Base-by-base conservation (phyloP, 2,113 vertebrate genomes). In the Lasiurus cinereus region DNA sequence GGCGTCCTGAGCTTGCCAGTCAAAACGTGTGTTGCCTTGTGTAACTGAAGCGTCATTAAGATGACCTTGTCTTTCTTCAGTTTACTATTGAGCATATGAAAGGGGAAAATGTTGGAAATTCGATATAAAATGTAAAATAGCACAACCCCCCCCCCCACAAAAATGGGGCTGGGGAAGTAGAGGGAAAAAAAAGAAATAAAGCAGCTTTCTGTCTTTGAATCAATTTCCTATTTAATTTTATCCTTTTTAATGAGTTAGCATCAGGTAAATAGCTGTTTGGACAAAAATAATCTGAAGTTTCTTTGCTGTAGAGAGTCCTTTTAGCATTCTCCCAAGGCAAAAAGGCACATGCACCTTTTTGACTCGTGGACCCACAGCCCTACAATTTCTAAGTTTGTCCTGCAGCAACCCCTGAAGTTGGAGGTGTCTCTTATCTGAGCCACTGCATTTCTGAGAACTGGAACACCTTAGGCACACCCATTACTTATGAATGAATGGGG, bases 401-500 rank as follows among this genome's bases (percentile, higher is more conserved):
- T 0, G 1, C 16, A 48, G 79, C 76, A 48, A 10, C 21, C 69
- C 73, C 87, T 70, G 52, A 70, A 62, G 43, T 88, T 90, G 22
- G 29, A 85, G 46, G 67, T 50, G 24, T 39, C 31, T 78, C 67
- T 84, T 56, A n/a, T 76, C 64, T 0, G 24, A 86, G 82, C 54
- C 0, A 7, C 43, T 64, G 85, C 33, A 2, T 85, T 90, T 92
- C 91, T 77, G 85, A 90, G 91, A 31, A 84, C 48, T n/a, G 8
- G 54, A 48, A 22, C 67, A 52, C 18, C 46, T 79, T 72, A 31
- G 27, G 70, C 73, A 50, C 2, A 18, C 46, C 70, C 90, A 82
- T 95, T 93, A 93, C 92, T 97, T 97, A 94, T 95, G 96, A 96
- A 95, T 90, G 94, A 96, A 83, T 83, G 82, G 54, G 80, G 64